These are phyloP conservation scores for Penaeus indicus DNA, from an alignment of 1,140 invertebrate species.

Conservation along the genomic window DNA sequence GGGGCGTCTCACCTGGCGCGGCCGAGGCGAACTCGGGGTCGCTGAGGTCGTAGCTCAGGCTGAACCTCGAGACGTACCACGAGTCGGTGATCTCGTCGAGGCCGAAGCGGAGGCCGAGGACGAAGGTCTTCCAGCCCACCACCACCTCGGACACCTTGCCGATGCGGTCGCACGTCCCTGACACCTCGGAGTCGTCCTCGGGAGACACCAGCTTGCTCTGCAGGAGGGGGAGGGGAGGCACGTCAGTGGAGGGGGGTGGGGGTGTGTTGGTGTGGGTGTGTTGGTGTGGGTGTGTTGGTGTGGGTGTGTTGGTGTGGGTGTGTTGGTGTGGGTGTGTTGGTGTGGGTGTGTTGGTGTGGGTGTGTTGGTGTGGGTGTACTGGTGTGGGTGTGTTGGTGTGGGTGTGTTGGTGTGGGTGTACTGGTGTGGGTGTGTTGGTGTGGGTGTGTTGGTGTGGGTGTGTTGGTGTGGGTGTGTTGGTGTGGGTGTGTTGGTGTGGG, in stretches of 20 bases:
- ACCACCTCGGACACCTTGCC: conserved; percentile 40
- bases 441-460: too few relatives aligned
- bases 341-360: too few relatives aligned
- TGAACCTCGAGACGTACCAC: conserved; percentile 52
- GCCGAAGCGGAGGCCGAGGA: conserved; percentile 41
- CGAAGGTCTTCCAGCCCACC: conserved; percentile 29
- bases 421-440: too few relatives aligned
- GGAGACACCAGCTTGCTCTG: conserved; percentile 28
- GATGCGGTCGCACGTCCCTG: conserved; percentile 38
- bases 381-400: too few relatives aligned
- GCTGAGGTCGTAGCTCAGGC: conserved; percentile 32
- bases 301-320: too few relatives aligned
- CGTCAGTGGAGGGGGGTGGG: not conserved
- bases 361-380: too few relatives aligned
- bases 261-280: too few relatives aligned
- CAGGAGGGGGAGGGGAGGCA: not conserved
- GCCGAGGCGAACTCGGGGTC: conserved; percentile 8
- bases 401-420: too few relatives aligned
- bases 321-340: too few relatives aligned
- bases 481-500: too few relatives aligned
- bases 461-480: too few relatives aligned
- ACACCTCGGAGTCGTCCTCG: conserved; percentile 2
- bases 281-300: too few relatives aligned
- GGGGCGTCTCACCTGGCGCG: not conserved
- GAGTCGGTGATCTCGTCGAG: conserved; percentile 45